Evolutionary conservation across 2,888 invertebrate genomes (phyloP).

Genomic region (Pheosia gnoma): DNA sequence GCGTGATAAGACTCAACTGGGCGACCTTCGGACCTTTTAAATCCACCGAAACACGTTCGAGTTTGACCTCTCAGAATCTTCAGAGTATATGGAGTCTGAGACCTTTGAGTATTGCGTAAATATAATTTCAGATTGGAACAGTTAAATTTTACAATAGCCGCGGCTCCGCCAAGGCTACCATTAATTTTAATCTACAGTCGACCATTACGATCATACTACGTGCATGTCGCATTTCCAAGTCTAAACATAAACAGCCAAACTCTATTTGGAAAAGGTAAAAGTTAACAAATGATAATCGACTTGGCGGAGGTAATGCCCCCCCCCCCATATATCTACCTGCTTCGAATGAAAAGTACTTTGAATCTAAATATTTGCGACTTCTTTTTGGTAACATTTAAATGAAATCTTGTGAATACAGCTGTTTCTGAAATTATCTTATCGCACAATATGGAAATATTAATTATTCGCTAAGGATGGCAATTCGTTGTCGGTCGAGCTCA

Average conservation of each 20-base stretch:
- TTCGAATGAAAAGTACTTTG: no score
- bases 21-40: conserved; percentile 24
- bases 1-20: conserved; percentile 11
- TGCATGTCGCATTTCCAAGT: no score
- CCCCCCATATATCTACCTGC: no score
- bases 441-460: conserved; percentile 21
- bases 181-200: no score
- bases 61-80: conserved; percentile 21
- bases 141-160: no score
- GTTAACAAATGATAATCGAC: no score
- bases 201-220: no score
- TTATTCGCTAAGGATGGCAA: conserved; percentile 12
- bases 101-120: background rate
- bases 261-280: no score
- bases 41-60: conserved; percentile 18
- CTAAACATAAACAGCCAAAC: no score
- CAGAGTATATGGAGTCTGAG: no score
- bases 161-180: no score
- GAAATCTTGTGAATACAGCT: conserved; percentile 10
- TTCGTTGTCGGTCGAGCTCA: conserved; percentile 5
- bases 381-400: background rate
- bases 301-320: no score
- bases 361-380: background rate
- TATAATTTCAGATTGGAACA: background rate
- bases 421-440: conserved; percentile 11